Percentiles rank a stretch among this genome's conserved stretches.
Evolutionary conservation across 64 coral and sea anemone genomes (phyloP).

Genomic region (Orbicella faveolata): DNA sequence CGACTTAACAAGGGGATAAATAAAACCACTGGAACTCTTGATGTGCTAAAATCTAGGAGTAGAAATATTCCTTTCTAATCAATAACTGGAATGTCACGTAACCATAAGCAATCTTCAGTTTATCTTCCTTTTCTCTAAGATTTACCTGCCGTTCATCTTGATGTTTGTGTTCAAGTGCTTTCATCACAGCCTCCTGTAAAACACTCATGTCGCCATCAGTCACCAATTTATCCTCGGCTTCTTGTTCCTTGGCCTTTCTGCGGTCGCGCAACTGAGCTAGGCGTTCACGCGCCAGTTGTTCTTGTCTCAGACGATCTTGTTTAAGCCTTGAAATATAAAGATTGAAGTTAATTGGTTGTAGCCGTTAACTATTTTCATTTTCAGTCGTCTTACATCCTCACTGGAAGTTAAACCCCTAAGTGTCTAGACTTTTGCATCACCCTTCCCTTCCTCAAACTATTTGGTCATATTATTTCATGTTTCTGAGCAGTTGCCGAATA

Average conservation of each 20-base stretch:
- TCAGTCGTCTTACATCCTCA: too few species aligned
- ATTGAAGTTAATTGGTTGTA: neutral
- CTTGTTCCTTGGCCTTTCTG: constrained; percentile 39
- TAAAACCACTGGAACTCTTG: too few species aligned
- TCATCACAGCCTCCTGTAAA: constrained; percentile 77
- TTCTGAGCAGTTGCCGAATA: too few species aligned
- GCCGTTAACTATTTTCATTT: too few species aligned
- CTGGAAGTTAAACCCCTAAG: too few species aligned
- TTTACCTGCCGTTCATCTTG: constrained; percentile 77
- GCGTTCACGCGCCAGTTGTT: constrained; percentile 84
- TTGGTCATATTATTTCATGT: too few species aligned
- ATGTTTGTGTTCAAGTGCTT: constrained; percentile 78
- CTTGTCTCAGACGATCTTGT: constrained; percentile 80
- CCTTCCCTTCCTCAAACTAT: too few species aligned
- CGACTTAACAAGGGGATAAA: too few species aligned
- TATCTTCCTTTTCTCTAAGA: neutral
- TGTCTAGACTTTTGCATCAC: too few species aligned
- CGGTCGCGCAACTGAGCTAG: constrained; percentile 70
- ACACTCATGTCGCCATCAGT: constrained; percentile 77
- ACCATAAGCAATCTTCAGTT: neutral
- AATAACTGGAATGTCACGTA: too few species aligned
- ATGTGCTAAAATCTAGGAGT: too few species aligned
- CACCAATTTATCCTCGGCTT: constrained; percentile 66
- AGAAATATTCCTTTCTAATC: too few species aligned
- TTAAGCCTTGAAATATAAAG: constrained; percentile 38